phyloP scores from a whole-genome alignment of 2,113 vertebrate species.

The Cyanoliseus patagonus region DNA sequence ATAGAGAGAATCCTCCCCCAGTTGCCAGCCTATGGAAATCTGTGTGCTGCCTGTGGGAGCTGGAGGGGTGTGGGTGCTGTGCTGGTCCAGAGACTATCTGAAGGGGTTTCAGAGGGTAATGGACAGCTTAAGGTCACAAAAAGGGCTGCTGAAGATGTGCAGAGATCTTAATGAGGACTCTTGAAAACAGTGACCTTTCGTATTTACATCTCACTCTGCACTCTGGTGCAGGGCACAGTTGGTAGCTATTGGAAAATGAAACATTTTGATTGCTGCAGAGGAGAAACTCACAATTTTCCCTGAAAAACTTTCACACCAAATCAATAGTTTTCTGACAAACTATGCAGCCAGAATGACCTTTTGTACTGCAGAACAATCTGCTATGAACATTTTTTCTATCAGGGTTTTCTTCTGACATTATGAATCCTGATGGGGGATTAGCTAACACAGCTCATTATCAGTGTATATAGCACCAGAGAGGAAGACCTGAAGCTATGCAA shows the following conservation, averaged over 20 bases:
- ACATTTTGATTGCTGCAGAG: background rate
- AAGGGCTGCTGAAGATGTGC: background rate
- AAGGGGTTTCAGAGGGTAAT: background rate
- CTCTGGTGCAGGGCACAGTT: background rate
- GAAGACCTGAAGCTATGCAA: background rate
- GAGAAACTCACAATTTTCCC: background rate
- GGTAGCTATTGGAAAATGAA: background rate
- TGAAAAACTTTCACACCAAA: background rate
- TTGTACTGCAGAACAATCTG: background rate
- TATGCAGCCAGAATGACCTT: background rate
- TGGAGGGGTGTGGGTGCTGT: background rate
- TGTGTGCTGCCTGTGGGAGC: background rate
- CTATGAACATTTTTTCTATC: background rate
- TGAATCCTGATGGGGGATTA: slow-evolving; percentile 18
- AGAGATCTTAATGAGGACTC: background rate
- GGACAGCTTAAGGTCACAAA: background rate
- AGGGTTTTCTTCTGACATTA: slow-evolving; percentile 17
- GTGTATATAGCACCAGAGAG: background rate
- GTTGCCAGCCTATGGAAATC: background rate
- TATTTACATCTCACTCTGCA: background rate
- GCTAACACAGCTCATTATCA: background rate
- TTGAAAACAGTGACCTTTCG: background rate
- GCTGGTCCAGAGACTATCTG: background rate
- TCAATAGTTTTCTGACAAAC: slow-evolving; percentile 2
- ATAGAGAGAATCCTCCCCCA: background rate